A percentile compares a stretch with the other conserved stretches of the same genome.
phyloP scores from a whole-genome alignment of 64 coral and sea anemone genomes.

The Actinia tenebrosa region DNA sequence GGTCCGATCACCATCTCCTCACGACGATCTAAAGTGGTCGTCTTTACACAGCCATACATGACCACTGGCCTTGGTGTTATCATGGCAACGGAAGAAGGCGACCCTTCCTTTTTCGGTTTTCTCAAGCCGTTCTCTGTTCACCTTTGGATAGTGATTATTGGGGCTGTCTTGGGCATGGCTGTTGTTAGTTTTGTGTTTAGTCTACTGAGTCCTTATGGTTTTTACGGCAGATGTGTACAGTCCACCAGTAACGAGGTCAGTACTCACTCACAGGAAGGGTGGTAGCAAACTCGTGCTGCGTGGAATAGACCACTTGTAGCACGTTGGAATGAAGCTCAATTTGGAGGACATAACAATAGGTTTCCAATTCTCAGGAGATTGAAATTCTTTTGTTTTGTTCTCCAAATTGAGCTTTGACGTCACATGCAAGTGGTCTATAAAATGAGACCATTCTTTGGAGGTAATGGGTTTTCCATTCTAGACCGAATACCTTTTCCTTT shows the following conservation, averaged over 20 bases:
- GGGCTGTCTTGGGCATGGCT: conserved; percentile 36
- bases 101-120: conserved; percentile 36
- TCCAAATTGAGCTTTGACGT: too few relatives aligned
- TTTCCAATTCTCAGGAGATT: too few relatives aligned
- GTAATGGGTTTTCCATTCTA: too few relatives aligned
- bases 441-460: too few relatives aligned
- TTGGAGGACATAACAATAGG: too few relatives aligned
- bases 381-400: too few relatives aligned
- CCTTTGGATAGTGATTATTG: conserved; percentile 37
- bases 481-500: too few relatives aligned
- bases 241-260: neutral
- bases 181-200: conserved; percentile 48
- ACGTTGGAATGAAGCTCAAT: too few relatives aligned
- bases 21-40: conserved; percentile 11
- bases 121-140: conserved; percentile 20
- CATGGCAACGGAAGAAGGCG: conserved; percentile 1
- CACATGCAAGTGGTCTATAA: too few relatives aligned
- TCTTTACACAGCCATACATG: conserved; percentile 49
- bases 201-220: conserved; percentile 39
- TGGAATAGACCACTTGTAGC: too few relatives aligned
- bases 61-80: conserved; percentile 32
- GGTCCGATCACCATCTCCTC: conserved; percentile 40
- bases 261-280: neutral
- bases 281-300: too few relatives aligned
- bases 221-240: conserved; percentile 39